Conservation (phyloP, 2,888 invertebrate species). For the Anthoptus insignis region DNA sequence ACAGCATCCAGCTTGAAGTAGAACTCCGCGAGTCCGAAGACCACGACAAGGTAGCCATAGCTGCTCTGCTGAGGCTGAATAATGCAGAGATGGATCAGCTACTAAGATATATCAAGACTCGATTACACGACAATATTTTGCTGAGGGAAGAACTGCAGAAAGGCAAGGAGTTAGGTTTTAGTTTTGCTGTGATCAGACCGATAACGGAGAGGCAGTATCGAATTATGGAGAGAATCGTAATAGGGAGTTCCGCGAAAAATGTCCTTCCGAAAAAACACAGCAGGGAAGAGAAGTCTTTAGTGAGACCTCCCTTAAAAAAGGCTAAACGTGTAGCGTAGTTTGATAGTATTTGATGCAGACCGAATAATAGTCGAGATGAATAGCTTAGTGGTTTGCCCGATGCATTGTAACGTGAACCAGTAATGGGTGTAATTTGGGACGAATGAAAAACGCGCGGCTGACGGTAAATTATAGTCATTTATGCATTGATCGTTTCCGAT, state of each 20-base stretch:
- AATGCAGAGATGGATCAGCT: slow-evolving; percentile 68
- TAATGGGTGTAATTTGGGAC: slow-evolving; percentile 78
- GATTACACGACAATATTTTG: slow-evolving; percentile 63
- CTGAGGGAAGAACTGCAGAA: slow-evolving; percentile 70
- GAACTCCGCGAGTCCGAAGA: slow-evolving; percentile 76
- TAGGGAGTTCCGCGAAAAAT: slow-evolving; percentile 63
- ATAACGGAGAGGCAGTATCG: slow-evolving; percentile 72
- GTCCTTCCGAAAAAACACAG: slow-evolving; percentile 63
- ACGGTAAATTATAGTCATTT: slow-evolving; percentile 80
- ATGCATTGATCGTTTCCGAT: slow-evolving; percentile 82
- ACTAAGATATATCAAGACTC: slow-evolving; percentile 68
- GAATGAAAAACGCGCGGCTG: slow-evolving; percentile 74
- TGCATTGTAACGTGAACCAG: slow-evolving; percentile 66
- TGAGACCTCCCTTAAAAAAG: slow-evolving; percentile 64
- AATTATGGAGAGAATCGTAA: slow-evolving; percentile 69
- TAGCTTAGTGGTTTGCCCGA: slow-evolving; percentile 67
- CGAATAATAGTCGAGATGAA: slow-evolving; percentile 54
- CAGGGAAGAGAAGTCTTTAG: slow-evolving; percentile 63
- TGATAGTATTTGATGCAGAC: not conserved
- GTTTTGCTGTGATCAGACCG: slow-evolving; percentile 71
- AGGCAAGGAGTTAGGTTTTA: slow-evolving; percentile 72
- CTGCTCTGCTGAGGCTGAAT: slow-evolving; percentile 67
- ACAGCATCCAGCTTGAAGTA: slow-evolving; percentile 71
- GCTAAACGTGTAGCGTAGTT: slow-evolving; percentile 56
- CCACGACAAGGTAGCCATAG: slow-evolving; percentile 73